A percentile compares a stretch with the other conserved stretches of the same genome.
These are phyloP conservation scores for Amiota communis DNA, from an alignment of 2,888 invertebrate species.

Conservation along the genomic window DNA sequence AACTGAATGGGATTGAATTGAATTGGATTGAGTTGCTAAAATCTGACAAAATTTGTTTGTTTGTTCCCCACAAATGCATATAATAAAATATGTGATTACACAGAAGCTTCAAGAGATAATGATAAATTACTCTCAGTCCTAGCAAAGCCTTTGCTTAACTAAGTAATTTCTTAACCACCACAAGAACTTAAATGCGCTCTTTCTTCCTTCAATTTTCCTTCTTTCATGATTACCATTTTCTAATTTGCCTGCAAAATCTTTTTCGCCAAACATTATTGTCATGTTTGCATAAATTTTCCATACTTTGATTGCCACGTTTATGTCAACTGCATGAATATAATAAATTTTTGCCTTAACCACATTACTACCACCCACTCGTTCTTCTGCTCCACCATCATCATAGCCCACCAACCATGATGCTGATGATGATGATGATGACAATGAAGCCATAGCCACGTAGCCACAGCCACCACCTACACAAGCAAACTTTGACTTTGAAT, in stretches of 20 bases:
- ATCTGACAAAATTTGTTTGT: background rate
- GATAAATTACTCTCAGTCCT: no score
- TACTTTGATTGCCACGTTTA: conserved; percentile 39
- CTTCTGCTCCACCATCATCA: background rate
- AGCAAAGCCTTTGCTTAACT: no score
- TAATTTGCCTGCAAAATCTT: background rate
- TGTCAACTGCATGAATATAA: conserved; percentile 59
- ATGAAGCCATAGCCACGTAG: no score
- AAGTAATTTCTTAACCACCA: no score
- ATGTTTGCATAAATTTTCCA: conserved; percentile 14
- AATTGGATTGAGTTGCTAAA: background rate
- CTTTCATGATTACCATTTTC: no score
- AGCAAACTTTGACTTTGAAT: background rate
- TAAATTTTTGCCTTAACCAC: conserved; percentile 48
- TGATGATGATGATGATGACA: background rate
- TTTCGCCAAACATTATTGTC: conserved; percentile 2
- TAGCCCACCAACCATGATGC: background rate
- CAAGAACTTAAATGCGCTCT: no score
- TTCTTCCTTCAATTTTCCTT: no score
- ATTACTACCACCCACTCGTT: background rate
- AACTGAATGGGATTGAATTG: no score
- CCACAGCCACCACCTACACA: conserved; percentile 5
- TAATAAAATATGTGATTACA: no score
- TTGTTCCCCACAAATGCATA: background rate
- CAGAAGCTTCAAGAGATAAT: no score